phyloP scores from a whole-genome alignment of 2,888 invertebrate species.

The Perithous albicinctus region DNA sequence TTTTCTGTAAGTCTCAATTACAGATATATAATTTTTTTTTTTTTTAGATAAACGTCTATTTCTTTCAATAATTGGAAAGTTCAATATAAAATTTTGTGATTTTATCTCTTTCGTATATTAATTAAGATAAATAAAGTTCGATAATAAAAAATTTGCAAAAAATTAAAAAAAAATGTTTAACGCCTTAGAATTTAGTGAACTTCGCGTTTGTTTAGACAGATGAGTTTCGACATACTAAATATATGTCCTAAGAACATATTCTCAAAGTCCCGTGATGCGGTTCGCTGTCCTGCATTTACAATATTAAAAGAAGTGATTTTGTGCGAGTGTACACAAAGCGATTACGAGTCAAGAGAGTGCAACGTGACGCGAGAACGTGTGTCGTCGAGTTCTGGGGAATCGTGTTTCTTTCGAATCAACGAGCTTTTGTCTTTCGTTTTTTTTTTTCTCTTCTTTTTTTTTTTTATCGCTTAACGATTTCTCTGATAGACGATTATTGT shows the following conservation, averaged over 20 bases:
- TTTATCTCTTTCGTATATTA: too few relatives aligned
- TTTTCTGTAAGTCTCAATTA: too few relatives aligned
- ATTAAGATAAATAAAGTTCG: too few relatives aligned
- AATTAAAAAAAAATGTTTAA: too few relatives aligned
- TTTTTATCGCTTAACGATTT: slow-evolving; percentile 22
- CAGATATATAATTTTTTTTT: too few relatives aligned
- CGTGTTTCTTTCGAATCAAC: background rate
- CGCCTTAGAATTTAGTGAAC: too few relatives aligned
- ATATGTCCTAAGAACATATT: background rate
- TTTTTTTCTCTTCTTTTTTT: too few relatives aligned
- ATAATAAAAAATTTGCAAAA: too few relatives aligned
- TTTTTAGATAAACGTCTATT: too few relatives aligned
- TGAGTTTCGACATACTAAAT: background rate
- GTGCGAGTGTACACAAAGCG: slow-evolving; percentile 3
- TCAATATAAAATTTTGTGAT: too few relatives aligned
- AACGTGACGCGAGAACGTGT: background rate
- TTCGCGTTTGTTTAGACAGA: background rate
- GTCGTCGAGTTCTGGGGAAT: slow-evolving; percentile 9
- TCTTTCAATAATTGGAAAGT: too few relatives aligned
- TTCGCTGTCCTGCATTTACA: slow-evolving; percentile 14
- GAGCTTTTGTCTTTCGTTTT: too few relatives aligned
- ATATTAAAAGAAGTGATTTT: background rate
- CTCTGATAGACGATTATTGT: slow-evolving; percentile 9
- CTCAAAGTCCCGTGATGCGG: slow-evolving; percentile 30
- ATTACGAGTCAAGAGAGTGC: slow-evolving; percentile 12